Evolutionary conservation across 2,113 vertebrate genomes (phyloP), one percentile per base, ranked within the genome.

Genomic region (Microcebus murinus): DNA sequence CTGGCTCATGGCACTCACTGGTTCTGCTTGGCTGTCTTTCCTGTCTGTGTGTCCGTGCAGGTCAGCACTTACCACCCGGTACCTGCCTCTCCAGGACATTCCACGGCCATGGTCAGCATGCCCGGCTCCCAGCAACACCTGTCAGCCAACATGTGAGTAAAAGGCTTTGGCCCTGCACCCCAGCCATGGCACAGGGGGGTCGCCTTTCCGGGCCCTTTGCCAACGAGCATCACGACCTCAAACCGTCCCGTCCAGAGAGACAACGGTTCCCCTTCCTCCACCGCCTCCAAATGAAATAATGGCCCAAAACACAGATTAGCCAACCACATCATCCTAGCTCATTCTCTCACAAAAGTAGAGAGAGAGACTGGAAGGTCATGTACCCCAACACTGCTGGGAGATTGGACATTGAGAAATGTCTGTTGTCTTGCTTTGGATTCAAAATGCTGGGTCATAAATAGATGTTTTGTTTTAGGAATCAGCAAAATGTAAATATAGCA

Each of bases 121-220:
- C 98, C 99, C 29, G 95, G 97, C 23, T 98, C 98, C 96, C 99
- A 99, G 97, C 98, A 99, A 8, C 98, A 98, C 29, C 25, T 98
- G 0, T 92, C 99, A 0, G 92, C 98, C 10, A 98, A 98, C 50
- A 98, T 99, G 99, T 99, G 98, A 93, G 99, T 99, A 97, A 29
- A 55, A 91, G 6, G 11, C 45, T 45, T 1, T 8, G 10, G 48
- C 70, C 70, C 48, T 39, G 20, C 27, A 9, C 27, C 21, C 42
- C 4, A 3, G 21, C 9, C 52, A 70, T 68, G 70, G 61, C 20
- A 42, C 27, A 42, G 17, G 81, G 20, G 14, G 2, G 31, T 65
- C 10, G 45, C 34, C 87, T 20, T n/a, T 20, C 52, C 73, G 59
- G 45, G 17, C 42, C 27, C 67, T 48, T 20, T 61, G 34, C 73